Evolutionary conservation across 2,797 vertebrate species (phyloP).

Genomic region (Gymnoscopelus braueri): DNA sequence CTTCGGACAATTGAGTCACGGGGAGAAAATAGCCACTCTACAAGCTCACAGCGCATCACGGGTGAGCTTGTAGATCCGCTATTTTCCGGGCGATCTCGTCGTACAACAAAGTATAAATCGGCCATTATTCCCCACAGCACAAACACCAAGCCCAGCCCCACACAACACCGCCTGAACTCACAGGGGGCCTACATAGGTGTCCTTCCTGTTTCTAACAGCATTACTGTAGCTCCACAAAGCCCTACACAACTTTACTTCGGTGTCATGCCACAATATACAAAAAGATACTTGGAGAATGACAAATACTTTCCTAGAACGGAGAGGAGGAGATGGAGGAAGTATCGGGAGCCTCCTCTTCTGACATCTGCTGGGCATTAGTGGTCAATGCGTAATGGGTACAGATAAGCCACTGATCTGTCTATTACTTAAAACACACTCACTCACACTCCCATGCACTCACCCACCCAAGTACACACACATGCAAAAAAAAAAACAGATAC

Average conservation of each 20-base stretch:
- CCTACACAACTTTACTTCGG: conserved; percentile 77
- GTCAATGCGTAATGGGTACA: conserved; percentile 35
- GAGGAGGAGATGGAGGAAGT: conserved; percentile 55
- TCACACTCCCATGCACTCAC: not conserved
- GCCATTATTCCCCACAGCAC: conserved; percentile 24
- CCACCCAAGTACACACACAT: conserved; percentile 24
- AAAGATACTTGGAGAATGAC: conserved; percentile 71
- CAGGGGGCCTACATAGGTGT: conserved; percentile 57
- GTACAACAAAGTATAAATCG: conserved; percentile 33
- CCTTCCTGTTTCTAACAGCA: conserved; percentile 64
- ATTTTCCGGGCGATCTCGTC: too few relatives aligned
- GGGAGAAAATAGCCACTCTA: too few relatives aligned
- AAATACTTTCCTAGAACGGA: conserved; percentile 75
- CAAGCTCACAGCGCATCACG: too few relatives aligned
- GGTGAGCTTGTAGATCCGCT: too few relatives aligned
- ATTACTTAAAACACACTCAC: conserved; percentile 46
- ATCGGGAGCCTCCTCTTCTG: conserved; percentile 29
- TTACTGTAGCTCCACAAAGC: conserved; percentile 75
- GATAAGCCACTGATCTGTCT: conserved; percentile 26
- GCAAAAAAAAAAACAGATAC: not conserved
- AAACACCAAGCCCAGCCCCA: conserved; percentile 8
- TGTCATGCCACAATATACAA: conserved; percentile 81
- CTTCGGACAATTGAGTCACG: too few relatives aligned
- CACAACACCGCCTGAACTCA: conserved; percentile 60
- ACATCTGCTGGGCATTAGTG: conserved; percentile 51